A percentile compares a stretch with the other conserved stretches of the same genome.
phyloP scores from a whole-genome alignment of 2,113 vertebrate genomes.

The Grammomys surdaster region DNA sequence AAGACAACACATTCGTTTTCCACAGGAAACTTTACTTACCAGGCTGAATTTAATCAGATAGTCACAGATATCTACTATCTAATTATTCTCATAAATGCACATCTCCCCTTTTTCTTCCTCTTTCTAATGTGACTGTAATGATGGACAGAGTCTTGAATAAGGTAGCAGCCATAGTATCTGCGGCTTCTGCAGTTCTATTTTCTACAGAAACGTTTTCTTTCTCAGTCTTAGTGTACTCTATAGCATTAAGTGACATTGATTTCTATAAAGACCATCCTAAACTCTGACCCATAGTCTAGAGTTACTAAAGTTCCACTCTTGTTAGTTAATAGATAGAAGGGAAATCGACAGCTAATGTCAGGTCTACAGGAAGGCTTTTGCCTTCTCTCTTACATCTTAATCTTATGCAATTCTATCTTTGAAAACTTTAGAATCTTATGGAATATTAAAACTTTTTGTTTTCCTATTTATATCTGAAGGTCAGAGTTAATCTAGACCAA shows the following conservation, averaged over 20 bases:
- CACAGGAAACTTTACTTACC: constrained; percentile 15
- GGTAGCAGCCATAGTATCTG: not conserved
- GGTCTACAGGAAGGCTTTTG: not conserved
- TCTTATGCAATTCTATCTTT: not conserved
- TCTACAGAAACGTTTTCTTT: not conserved
- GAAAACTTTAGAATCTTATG: not conserved
- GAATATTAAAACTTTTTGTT: not conserved
- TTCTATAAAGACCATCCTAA: not conserved
- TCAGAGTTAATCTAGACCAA: not conserved
- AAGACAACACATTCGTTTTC: not conserved
- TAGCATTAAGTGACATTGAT: not conserved
- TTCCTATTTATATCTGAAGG: constrained; percentile 19
- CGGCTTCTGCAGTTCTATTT: not conserved
- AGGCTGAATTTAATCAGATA: not conserved
- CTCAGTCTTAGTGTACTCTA: not conserved
- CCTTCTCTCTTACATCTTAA: not conserved
- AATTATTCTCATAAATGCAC: not conserved
- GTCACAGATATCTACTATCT: not conserved
- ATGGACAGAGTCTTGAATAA: not conserved
- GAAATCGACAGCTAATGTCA: not conserved
- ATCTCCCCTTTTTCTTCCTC: not conserved
- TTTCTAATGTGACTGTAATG: not conserved
- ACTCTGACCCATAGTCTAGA: not conserved
- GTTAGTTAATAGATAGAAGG: not conserved
- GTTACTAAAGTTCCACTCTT: not conserved